These are phyloP conservation scores for Nemotelus pantherinus DNA, from an alignment of 2,888 invertebrate genomes.

Conservation along the genomic window DNA sequence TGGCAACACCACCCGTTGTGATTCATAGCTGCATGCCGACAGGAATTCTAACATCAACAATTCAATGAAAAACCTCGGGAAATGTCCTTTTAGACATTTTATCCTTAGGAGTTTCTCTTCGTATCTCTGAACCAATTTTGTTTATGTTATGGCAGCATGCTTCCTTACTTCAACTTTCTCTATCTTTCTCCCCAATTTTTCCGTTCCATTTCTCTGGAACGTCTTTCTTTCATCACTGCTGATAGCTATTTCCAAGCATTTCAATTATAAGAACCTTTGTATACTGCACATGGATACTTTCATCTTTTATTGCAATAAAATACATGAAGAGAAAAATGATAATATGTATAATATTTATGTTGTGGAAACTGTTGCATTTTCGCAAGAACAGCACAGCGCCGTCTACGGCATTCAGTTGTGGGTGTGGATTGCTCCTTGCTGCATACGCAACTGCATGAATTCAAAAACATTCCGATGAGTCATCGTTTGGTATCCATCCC, in stretches of 20 bases:
- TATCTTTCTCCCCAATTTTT: background rate
- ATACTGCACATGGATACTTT: background rate
- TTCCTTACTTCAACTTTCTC: background rate
- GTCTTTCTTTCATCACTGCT: background rate
- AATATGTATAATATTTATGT: background rate
- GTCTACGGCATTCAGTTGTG: background rate
- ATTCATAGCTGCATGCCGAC: too few relatives aligned
- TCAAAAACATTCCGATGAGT: slow-evolving; percentile 6
- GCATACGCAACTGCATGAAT: background rate
- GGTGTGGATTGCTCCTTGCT: too few relatives aligned
- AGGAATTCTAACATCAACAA: too few relatives aligned
- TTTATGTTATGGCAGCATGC: slow-evolving; percentile 17
- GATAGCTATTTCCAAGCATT: too few relatives aligned
- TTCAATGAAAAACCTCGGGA: slow-evolving; percentile 6
- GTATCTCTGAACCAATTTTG: background rate
- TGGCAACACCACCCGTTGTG: too few relatives aligned
- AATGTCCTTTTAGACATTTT: slow-evolving; percentile 18
- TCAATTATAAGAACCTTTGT: background rate
- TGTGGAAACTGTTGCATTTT: slow-evolving; percentile 23
- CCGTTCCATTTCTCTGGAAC: background rate
- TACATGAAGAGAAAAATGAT: background rate
- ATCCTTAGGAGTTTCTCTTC: slow-evolving; percentile 5
- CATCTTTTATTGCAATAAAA: background rate
- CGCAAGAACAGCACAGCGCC: slow-evolving; percentile 16
- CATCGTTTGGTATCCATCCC: slow-evolving; percentile 17